Evolutionary conservation across 2,797 vertebrate genomes (phyloP).

Genomic region (Chiloscyllium punctatum): DNA sequence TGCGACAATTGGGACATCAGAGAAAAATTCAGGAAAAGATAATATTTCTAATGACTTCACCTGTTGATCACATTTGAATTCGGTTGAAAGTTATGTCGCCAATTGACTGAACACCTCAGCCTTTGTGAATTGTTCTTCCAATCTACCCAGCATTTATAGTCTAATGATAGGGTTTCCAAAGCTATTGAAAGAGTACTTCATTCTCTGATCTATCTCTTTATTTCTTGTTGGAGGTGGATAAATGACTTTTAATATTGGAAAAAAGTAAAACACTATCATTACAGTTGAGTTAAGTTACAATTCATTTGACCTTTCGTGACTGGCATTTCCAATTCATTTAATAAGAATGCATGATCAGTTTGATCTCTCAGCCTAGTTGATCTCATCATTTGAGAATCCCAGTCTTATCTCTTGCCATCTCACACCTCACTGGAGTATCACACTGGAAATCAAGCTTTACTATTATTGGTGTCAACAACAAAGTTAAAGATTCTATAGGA

Average conservation of each 20-base stretch:
- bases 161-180: neutral
- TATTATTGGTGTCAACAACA: too few species aligned
- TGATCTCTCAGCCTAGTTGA: too few species aligned
- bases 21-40: neutral
- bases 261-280: neutral
- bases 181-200: neutral
- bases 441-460: too few species aligned
- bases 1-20: neutral
- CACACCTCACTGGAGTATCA: too few species aligned
- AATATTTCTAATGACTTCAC: neutral
- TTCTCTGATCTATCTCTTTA: neutral
- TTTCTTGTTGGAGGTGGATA: neutral
- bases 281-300: neutral
- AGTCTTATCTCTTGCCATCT: too few species aligned
- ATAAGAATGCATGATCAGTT: too few species aligned
- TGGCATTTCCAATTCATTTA: neutral
- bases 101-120: neutral
- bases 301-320: neutral
- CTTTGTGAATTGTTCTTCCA: constrained; percentile 1
- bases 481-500: too few species aligned
- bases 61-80: neutral
- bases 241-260: neutral
- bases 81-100: neutral
- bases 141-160: neutral
- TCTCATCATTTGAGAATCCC: too few species aligned